Evolutionary conservation across 2,797 vertebrate genomes (phyloP).

Genomic region (Fratercula arctica): DNA sequence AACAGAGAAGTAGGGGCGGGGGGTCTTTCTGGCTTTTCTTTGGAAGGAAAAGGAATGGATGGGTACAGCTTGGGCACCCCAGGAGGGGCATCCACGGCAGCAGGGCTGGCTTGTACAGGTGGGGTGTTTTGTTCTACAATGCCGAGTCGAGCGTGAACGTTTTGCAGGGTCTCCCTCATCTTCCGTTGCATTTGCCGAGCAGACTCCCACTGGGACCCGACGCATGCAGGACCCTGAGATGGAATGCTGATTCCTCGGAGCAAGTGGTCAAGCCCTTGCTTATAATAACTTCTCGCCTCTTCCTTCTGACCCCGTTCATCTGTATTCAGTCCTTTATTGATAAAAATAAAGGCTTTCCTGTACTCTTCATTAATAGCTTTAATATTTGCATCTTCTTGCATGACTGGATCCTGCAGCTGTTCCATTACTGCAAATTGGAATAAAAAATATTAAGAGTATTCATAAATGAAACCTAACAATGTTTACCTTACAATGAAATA

Average conservation of each 20-base stretch:
- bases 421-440: constrained; percentile 75
- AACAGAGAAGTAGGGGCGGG: constrained; percentile 49
- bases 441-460: neutral
- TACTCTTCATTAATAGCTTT: constrained; percentile 92
- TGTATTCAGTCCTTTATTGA: constrained; percentile 87
- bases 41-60: constrained; percentile 78
- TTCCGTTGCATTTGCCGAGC: constrained; percentile 93
- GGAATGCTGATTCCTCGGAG: constrained; percentile 85
- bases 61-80: constrained; percentile 80
- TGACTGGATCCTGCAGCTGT: constrained; percentile 80
- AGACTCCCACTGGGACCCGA: constrained; percentile 85
- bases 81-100: constrained; percentile 7
- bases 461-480: neutral
- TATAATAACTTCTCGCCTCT: constrained; percentile 86
- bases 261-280: constrained; percentile 86
- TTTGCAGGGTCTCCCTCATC: constrained; percentile 92
- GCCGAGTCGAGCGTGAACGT: constrained; percentile 85
- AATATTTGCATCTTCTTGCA: constrained; percentile 84
- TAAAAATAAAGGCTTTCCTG: constrained; percentile 86
- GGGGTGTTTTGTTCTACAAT: constrained; percentile 78
- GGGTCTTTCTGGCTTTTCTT: constrained; percentile 77
- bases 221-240: constrained; percentile 76
- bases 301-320: constrained; percentile 88
- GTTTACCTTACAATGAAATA: neutral
- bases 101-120: constrained; percentile 12